Conservation (phyloP, 2,888 invertebrate genomes). For the Drosophila kuntzei region DNA sequence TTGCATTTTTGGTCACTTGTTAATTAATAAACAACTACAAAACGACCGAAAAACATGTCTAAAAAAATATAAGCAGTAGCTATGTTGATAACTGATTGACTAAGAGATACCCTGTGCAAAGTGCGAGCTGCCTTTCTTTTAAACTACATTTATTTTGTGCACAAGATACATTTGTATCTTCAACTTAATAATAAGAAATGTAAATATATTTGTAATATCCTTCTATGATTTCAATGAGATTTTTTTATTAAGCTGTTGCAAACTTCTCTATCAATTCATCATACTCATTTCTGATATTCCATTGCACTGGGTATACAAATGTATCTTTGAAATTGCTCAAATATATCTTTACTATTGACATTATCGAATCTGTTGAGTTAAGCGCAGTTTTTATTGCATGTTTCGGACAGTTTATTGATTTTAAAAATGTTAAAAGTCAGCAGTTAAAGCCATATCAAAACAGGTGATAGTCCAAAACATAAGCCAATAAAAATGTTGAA, state of each 20-base stretch:
- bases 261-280: not conserved
- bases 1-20: constrained; percentile 83
- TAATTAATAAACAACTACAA: constrained; percentile 76
- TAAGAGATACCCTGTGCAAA: constrained; percentile 14
- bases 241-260: not conserved
- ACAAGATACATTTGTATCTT: no score
- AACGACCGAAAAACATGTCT: constrained; percentile 30
- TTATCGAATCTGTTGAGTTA: constrained; percentile 51
- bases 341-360: constrained; percentile 54
- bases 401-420: constrained; percentile 48
- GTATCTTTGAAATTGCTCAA: constrained; percentile 33
- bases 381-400: constrained; percentile 34
- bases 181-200: not conserved
- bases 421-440: constrained; percentile 46
- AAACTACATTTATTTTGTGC: no score
- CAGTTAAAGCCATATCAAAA: constrained; percentile 26
- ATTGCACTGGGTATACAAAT: constrained; percentile 22
- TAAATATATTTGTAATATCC: not conserved
- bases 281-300: not conserved
- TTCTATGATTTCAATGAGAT: not conserved
- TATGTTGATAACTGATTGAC: not conserved
- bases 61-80: constrained; percentile 28
- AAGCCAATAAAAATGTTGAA: constrained; percentile 4
- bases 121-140: no score
- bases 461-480: constrained; percentile 18